Base-by-base conservation (phyloP, 2,113 vertebrate genomes). In the Okapia johnstoni region DNA sequence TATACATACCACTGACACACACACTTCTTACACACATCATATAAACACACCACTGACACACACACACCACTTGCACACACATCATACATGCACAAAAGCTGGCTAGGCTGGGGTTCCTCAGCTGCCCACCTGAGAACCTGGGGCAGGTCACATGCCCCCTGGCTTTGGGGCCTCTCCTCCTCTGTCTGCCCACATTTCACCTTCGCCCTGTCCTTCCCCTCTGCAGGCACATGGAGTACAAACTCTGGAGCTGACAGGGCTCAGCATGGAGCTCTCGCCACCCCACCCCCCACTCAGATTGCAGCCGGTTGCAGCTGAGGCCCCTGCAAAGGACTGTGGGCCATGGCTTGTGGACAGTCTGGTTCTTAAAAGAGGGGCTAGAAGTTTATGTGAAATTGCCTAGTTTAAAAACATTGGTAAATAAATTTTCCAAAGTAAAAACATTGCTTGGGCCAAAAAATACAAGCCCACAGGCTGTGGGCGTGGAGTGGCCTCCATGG, bases 321-420 rank as follows among this genome's bases (percentile, higher is more conserved):
- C 55, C 80, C 50, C 33, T 55, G 52, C 52, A 40, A 13, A 52
- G 36, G 60, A 12, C 21, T 7, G 14, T 19, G 28, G 73, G 66
- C 25, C 54, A 36, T 16, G 0, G 48, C 33, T 57, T 36, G 77
- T 88, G 43, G 76, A 48, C 25, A 73, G 52, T 52, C 50, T 48
- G 52, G 25, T 25, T 96, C 94, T 93, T 93, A 14, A 83, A 95
- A 87, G 61, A 96, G 52, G 46, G 57, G 7, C 66, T 92, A 23
- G 57, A 88, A 89, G 61, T 90, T 93, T 96, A 86, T 10, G 7
- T 87, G 79, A 96, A 88, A 93, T n/a, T 48, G 25, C 19, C 66
- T 28, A 48, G 36, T 61, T 94, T 85, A 55, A 92, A 96, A 92
- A 92, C 92, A 57, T 9, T 88, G 30, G 94, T 50, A 97, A 98